Evolutionary conservation across 1,140 invertebrate species (phyloP).

Genomic region (Hesperophylax magnus): DNA sequence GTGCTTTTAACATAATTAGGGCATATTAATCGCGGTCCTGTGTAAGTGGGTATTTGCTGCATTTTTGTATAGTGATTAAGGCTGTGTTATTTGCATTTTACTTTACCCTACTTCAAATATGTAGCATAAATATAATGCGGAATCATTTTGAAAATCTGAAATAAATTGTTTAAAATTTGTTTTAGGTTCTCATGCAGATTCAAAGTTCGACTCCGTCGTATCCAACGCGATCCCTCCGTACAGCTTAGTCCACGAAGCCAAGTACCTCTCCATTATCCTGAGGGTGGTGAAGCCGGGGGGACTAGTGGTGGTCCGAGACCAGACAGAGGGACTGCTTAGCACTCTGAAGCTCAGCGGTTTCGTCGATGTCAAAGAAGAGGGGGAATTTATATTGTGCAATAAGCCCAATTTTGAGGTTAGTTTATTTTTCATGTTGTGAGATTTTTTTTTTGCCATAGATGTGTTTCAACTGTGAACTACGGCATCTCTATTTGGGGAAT

Average conservation of each 20-base stretch:
- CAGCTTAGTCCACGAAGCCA: constrained; percentile 66
- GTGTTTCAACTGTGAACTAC: too few relatives aligned
- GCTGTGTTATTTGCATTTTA: not conserved
- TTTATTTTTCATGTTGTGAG: not conserved
- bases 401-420: constrained; percentile 81
- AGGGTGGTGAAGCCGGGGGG: constrained; percentile 75
- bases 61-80: too few relatives aligned
- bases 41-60: too few relatives aligned
- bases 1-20: too few relatives aligned
- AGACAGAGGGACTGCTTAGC: constrained; percentile 65
- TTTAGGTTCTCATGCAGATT: constrained; percentile 70
- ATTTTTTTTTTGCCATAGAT: too few relatives aligned
- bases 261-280: constrained; percentile 70
- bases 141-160: too few relatives aligned
- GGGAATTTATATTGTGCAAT: constrained; percentile 67
- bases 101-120: too few relatives aligned
- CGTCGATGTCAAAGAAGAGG: constrained; percentile 67
- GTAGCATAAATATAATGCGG: too few relatives aligned
- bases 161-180: constrained; percentile 28
- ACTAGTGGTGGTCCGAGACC: constrained; percentile 66
- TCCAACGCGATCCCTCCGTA: constrained; percentile 69
- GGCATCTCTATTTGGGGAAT: too few relatives aligned
- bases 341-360: constrained; percentile 77
- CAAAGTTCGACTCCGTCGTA: constrained; percentile 74
- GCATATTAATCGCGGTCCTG: too few relatives aligned